Conservation (phyloP, 64 coral and sea anemone species). For the Stylophora pistillata region DNA sequence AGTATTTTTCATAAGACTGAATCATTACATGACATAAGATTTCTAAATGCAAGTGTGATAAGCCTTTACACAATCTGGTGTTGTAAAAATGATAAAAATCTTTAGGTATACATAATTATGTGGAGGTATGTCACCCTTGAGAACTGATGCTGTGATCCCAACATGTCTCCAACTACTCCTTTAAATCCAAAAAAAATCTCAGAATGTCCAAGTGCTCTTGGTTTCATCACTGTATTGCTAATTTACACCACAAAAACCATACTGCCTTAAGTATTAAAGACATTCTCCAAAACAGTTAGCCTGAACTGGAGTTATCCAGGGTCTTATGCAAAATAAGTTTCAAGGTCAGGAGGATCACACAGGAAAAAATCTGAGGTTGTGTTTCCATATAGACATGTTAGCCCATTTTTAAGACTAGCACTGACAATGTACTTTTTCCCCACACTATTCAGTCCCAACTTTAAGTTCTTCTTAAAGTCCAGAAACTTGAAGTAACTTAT, state of each 20-base stretch:
- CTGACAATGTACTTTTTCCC: too few relatives aligned
- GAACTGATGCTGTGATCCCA: too few relatives aligned
- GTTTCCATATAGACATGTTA: too few relatives aligned
- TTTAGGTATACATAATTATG: conserved; percentile 29
- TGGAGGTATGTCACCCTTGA: not conserved
- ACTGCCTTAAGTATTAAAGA: not conserved
- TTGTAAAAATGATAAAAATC: conserved; percentile 21
- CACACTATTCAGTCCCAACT: too few relatives aligned
- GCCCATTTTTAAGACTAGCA: too few relatives aligned
- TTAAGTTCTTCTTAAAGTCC: too few relatives aligned
- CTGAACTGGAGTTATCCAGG: too few relatives aligned
- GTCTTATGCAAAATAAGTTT: too few relatives aligned
- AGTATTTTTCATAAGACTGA: conserved; percentile 21
- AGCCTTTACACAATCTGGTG: conserved; percentile 14
- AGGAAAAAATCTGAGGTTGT: conserved; percentile 23
- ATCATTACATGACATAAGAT: conserved; percentile 16
- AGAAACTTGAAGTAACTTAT: too few relatives aligned
- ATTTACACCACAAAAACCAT: conserved; percentile 24
- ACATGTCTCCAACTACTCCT: too few relatives aligned
- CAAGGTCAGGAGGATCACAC: too few relatives aligned
- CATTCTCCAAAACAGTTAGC: not conserved
- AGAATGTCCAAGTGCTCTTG: not conserved
- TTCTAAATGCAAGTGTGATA: conserved; percentile 36
- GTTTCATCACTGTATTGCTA: conserved; percentile 1
- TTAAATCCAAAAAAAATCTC: too few relatives aligned